Conservation (phyloP, 2,113 vertebrate genomes). For the Odontesthes bonariensis region DNA sequence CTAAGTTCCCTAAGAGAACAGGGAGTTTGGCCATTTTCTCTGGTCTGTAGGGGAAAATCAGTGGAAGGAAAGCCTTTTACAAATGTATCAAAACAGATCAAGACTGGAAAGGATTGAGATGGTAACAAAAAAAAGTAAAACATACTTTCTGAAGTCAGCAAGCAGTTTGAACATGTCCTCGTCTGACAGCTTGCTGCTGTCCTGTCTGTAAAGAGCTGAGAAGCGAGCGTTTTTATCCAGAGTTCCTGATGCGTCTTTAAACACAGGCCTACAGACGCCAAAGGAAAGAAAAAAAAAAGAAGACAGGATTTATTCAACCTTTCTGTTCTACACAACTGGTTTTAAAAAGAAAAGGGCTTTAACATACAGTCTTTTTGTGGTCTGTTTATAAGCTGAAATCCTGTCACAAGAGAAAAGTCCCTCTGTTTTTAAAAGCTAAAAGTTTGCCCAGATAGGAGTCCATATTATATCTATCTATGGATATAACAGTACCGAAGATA, state of each 20-base stretch:
- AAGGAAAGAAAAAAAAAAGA: background rate
- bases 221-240: slow-evolving; percentile 93
- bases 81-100: background rate
- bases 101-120: too few relatives aligned
- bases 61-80: background rate
- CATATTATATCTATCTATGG: too few relatives aligned
- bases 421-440: too few relatives aligned
- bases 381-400: too few relatives aligned
- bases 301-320: background rate
- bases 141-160: slow-evolving; percentile 96
- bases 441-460: too few relatives aligned
- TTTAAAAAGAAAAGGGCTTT: too few relatives aligned
- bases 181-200: slow-evolving; percentile 96
- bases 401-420: too few relatives aligned
- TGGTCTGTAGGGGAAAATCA: slow-evolving; percentile 81
- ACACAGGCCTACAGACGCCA: slow-evolving; percentile 86
- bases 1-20: slow-evolving; percentile 95
- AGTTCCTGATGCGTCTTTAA: slow-evolving; percentile 93
- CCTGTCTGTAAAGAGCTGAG: slow-evolving; percentile 95
- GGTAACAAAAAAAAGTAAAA: slow-evolving; percentile 51
- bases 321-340: background rate
- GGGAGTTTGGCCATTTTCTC: slow-evolving; percentile 99
- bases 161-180: slow-evolving; percentile 97
- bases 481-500: too few relatives aligned
- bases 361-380: too few relatives aligned